Percentiles rank a stretch among this genome's conserved stretches.
Evolutionary conservation across 2,113 vertebrate species (phyloP).

Genomic region (Pelobates fuscus): DNA sequence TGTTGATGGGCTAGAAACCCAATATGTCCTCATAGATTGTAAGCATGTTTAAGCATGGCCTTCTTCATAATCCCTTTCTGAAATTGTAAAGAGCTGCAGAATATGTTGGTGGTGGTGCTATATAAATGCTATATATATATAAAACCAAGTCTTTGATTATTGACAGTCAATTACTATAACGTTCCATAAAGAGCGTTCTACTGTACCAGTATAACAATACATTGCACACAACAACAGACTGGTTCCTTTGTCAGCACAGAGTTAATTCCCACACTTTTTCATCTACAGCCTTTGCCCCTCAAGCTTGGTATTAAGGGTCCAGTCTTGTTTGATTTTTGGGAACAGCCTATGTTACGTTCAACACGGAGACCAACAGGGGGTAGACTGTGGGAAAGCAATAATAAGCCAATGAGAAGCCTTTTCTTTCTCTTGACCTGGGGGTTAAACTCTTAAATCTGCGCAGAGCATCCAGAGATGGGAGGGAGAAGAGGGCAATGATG

Average conservation of each 20-base stretch:
- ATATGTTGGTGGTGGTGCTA: too few relatives aligned
- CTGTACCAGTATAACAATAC: neutral
- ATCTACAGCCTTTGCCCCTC: slow-evolving; percentile 2
- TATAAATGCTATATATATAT: too few relatives aligned
- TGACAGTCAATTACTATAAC: too few relatives aligned
- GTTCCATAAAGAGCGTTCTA: neutral
- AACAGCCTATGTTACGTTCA: slow-evolving; percentile 15
- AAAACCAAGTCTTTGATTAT: too few relatives aligned
- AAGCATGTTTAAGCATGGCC: too few relatives aligned
- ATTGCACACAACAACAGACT: neutral
- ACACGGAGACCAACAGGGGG: slow-evolving; percentile 4
- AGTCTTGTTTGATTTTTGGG: slow-evolving; percentile 3
- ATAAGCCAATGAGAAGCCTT: slow-evolving; percentile 16
- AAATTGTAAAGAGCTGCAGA: too few relatives aligned
- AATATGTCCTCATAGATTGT: too few relatives aligned
- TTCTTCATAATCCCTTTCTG: too few relatives aligned
- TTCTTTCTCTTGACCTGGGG: slow-evolving; percentile 17
- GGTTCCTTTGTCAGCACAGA: neutral
- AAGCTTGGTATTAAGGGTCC: slow-evolving; percentile 6
- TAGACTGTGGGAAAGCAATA: slow-evolving; percentile 35
- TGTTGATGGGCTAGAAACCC: too few relatives aligned
- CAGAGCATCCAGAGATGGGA: slow-evolving; percentile 10
- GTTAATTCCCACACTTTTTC: neutral
- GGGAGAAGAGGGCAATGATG: neutral
- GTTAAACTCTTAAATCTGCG: slow-evolving; percentile 32